Percentiles rank a stretch among this genome's conserved stretches.
These are phyloP conservation scores for Mastacembelus armatus DNA, from an alignment of 2,797 vertebrate genomes.

Conservation along the genomic window DNA sequence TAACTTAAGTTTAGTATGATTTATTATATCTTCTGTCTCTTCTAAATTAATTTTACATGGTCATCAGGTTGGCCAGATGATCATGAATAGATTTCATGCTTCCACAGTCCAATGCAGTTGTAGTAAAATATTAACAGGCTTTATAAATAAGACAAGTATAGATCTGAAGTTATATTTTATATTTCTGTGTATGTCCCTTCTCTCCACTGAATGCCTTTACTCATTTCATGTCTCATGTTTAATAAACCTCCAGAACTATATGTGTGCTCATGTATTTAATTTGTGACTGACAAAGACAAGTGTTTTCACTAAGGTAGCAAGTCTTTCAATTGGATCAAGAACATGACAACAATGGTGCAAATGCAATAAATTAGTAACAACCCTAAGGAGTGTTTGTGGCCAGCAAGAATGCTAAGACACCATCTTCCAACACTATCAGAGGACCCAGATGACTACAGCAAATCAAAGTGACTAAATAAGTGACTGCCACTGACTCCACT, in stretches of 20 bases:
- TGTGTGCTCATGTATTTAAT: constrained; percentile 19
- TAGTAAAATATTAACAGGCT: neutral
- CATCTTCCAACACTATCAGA: constrained; percentile 12
- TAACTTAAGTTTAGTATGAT: neutral
- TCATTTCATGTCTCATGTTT: constrained; percentile 21
- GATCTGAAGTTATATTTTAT: neutral
- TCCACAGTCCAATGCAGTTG: constrained; percentile 6
- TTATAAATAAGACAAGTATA: no score
- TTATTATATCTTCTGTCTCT: constrained; percentile 18
- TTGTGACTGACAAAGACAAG: constrained; percentile 47
- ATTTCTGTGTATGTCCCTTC: neutral
- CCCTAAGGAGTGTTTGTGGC: constrained; percentile 42
- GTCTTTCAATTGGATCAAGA: constrained; percentile 54
- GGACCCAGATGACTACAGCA: constrained; percentile 2
- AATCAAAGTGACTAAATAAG: no score
- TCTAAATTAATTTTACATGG: constrained; percentile 29
- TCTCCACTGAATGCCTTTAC: neutral
- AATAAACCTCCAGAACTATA: constrained; percentile 47
- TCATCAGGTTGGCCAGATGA: neutral
- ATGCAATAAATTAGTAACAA: constrained; percentile 45
- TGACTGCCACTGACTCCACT: no score
- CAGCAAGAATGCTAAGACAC: constrained; percentile 30
- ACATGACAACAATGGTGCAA: constrained; percentile 62
- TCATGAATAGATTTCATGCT: constrained; percentile 12
- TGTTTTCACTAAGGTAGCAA: constrained; percentile 56